Evolutionary conservation across 2,888 invertebrate species (phyloP), one percentile per base, ranked within the genome.

Genomic region (Netelia inedita): DNA sequence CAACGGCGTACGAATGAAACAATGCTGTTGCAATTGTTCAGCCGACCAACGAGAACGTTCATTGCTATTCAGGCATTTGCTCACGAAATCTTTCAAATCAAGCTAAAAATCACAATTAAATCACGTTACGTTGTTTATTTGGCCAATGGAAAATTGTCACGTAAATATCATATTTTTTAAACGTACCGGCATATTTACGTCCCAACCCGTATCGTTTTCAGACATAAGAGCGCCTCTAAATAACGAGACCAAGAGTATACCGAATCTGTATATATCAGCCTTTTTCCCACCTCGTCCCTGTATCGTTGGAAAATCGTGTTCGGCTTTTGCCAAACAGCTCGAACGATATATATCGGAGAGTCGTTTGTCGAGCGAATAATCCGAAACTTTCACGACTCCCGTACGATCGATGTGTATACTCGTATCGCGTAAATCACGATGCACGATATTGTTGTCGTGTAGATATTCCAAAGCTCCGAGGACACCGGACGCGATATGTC

Each of bases 381-480:
- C 97, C 2, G 96, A 95, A 79, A 97, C 89, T 91, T 95, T 94
- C 2, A 96, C 94, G 41, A 92, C 88, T 55, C 96, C 97, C 78
- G 93, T 93, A 69, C 95, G 95, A 89, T 97, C 97, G 92, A 98
- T 94, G 91, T 96, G 97, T 76, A 98, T 95, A 87, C 96, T 96
- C 21, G 96, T 96, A 89, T 96, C 96, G 83, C 96, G 94, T n/a
- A 98, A 94, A 93, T 97, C 96, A 90, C 96, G 96, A 92, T 98
- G 98, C 16, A 98, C 96, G 1, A 98, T 96, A 86, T 97, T 97
- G 85, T 96, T 97, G 88, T 96, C 95, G 92, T 98, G 98, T 79
- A 98, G 94, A 92, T 96, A 98, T 55, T 96, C 95, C 46, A 98
- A 94, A 14, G 97, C 98, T 74, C 96, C 95, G 2, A 98, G 94